Evolutionary conservation across 2,888 invertebrate species (phyloP), one percentile per base, ranked within the genome.

Genomic region (Hydriomena furcata): DNA sequence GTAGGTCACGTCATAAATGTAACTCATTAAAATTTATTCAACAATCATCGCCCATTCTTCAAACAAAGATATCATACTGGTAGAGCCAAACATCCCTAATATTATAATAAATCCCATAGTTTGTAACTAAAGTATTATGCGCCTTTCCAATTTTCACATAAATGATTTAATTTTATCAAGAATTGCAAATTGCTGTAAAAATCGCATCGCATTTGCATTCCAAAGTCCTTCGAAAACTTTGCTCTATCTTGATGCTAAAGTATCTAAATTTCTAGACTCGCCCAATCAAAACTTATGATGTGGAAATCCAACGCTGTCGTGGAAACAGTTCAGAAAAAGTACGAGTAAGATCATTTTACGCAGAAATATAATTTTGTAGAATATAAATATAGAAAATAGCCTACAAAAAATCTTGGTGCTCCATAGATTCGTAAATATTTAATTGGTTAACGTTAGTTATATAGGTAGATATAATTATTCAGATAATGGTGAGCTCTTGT

Each of bases 101-200:
- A n/a, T n/a, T n/a, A n/a, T n/a, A n/a, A n/a, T n/a, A n/a, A n/a
- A n/a, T n/a, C n/a, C n/a, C n/a, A n/a, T n/a, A 10, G 2, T 3
- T 17, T 17, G 2, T 17, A 2, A 17, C 17, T 17, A 17, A 17
- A 17, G 0, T 10, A 20, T 7, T 1, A 11, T 35, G 21, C 11
- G 23, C 11, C n/a, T 12, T n/a, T 12, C 21, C 4, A 27, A 10
- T 38, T 11, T 28, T 10, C 20, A 8, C 20, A 4, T 20, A 28
- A 59, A 57, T 46, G 42, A 44, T 55, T 30, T 57, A 53, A 28
- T 5, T 32, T n/a, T 28, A 5, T 5, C 10, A 24, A 32, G n/a
- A 10, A 13, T 21, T 7, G 12, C 6, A 13, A 10, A 46, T 45
- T 31, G 24, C 40, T 34, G 32, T 27, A 34, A 43, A 40, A 43